Conservation (phyloP, 2,113 vertebrate genomes). For the Cyprinus carpio region DNA sequence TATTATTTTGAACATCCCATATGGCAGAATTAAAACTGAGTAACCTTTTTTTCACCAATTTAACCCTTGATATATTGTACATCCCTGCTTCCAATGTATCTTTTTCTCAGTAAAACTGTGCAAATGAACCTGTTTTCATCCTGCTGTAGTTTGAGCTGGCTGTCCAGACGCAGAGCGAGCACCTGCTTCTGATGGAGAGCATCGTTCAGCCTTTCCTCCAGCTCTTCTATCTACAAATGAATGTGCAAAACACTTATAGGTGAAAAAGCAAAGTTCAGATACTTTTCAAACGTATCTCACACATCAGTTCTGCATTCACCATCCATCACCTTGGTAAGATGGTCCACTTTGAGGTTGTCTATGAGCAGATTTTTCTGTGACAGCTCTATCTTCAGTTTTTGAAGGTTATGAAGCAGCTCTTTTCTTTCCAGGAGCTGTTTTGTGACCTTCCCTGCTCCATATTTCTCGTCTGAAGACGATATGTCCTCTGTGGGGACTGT, state of each 20-base stretch:
- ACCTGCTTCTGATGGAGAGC: slow-evolving; percentile 92
- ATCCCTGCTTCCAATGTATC: neutral
- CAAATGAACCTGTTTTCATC: slow-evolving; percentile 87
- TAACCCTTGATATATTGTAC: neutral
- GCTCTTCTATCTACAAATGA: slow-evolving; percentile 84
- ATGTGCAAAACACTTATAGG: slow-evolving; percentile 16
- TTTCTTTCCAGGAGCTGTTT: slow-evolving; percentile 92
- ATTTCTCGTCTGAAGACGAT: slow-evolving; percentile 92
- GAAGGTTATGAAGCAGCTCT: slow-evolving; percentile 87
- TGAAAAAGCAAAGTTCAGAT: neutral
- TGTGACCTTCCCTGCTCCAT: slow-evolving; percentile 83
- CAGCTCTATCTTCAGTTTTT: slow-evolving; percentile 91
- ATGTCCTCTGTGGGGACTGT: slow-evolving; percentile 91
- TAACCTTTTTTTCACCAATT: neutral
- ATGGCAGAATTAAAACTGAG: neutral
- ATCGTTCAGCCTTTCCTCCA: slow-evolving; percentile 93
- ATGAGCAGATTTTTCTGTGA: slow-evolving; percentile 93
- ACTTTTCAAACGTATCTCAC: neutral
- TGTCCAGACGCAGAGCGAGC: slow-evolving; percentile 89
- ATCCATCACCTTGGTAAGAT: slow-evolving; percentile 85
- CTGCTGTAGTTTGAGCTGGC: slow-evolving; percentile 87
- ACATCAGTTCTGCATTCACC: neutral
- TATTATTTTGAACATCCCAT: neutral
- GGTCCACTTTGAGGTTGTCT: slow-evolving; percentile 92
- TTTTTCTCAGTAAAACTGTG: neutral